phyloP scores from a whole-genome alignment of 2,797 vertebrate genomes.

The Chromobotia macracanthus region DNA sequence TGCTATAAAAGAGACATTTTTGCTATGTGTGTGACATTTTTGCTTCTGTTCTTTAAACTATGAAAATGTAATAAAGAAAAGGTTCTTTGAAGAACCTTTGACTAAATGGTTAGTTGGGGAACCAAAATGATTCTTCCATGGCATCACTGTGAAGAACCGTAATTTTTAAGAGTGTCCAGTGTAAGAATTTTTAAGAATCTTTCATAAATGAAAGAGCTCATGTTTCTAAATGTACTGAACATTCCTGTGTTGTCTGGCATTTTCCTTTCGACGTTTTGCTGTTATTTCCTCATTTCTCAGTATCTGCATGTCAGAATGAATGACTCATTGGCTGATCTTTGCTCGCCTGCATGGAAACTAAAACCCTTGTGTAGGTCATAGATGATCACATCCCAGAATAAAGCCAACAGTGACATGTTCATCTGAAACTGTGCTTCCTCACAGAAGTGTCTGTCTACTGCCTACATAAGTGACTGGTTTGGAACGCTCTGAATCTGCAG shows the following conservation, averaged over 20 bases:
- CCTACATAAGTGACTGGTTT: not conserved
- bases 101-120: no score
- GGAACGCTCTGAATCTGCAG: not conserved
- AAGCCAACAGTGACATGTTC: not conserved
- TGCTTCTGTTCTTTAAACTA: no score
- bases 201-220: not conserved
- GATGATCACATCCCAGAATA: conserved; percentile 17
- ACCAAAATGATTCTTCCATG: no score
- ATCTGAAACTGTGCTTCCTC: not conserved
- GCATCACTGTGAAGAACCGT: no score
- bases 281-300: conserved; percentile 12
- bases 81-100: no score
- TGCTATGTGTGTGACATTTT: no score
- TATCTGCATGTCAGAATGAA: conserved; percentile 39
- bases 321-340: conserved; percentile 34
- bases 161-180: not conserved
- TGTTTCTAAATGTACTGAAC: not conserved
- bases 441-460: not conserved
- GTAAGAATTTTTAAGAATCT: not conserved
- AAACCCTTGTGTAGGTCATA: conserved; percentile 9
- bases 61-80: no score
- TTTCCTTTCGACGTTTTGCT: conserved; percentile 18
- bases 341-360: conserved; percentile 3
- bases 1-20: no score
- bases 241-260: conserved; percentile 27